Evolutionary conservation across 1,140 invertebrate genomes (phyloP).

Genomic region (Amyelois transitella): DNA sequence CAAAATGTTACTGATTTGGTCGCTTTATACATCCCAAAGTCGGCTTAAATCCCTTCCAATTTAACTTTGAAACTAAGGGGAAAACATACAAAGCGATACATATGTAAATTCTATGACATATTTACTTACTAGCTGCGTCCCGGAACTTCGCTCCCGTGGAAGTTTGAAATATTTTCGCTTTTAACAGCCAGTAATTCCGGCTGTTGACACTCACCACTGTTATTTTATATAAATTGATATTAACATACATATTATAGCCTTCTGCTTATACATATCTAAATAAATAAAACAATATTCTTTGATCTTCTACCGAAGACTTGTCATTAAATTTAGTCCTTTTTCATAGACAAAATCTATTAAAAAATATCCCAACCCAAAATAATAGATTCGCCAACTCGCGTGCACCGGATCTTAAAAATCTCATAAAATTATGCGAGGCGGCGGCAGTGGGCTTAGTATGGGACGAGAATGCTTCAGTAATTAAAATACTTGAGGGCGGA

Average conservation of each 20-base stretch:
- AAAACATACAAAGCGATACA: background rate
- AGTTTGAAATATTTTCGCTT: too few species aligned
- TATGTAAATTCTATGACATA: background rate
- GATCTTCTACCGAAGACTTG: background rate
- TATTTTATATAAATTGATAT: background rate
- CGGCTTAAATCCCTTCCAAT: background rate
- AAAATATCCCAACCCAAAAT: background rate
- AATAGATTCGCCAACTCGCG: background rate
- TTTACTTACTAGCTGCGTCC: too few species aligned
- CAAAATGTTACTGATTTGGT: background rate
- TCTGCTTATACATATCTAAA: background rate
- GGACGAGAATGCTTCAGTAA: background rate
- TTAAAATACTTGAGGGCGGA: conserved; percentile 3
- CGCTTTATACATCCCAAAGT: background rate
- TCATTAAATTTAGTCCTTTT: too few species aligned
- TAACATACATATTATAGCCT: background rate
- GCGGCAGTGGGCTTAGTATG: conserved; percentile 1
- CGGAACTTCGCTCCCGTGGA: too few species aligned
- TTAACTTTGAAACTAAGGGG: background rate
- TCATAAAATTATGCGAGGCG: conserved; percentile 4
- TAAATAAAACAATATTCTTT: background rate
- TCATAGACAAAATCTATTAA: background rate
- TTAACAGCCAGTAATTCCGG: too few species aligned
- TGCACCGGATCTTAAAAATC: background rate
- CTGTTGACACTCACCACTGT: background rate